A percentile compares a stretch with the other conserved stretches of the same genome.
Conservation (phyloP, 2,113 vertebrate species). For the Entelurus aequoreus region DNA sequence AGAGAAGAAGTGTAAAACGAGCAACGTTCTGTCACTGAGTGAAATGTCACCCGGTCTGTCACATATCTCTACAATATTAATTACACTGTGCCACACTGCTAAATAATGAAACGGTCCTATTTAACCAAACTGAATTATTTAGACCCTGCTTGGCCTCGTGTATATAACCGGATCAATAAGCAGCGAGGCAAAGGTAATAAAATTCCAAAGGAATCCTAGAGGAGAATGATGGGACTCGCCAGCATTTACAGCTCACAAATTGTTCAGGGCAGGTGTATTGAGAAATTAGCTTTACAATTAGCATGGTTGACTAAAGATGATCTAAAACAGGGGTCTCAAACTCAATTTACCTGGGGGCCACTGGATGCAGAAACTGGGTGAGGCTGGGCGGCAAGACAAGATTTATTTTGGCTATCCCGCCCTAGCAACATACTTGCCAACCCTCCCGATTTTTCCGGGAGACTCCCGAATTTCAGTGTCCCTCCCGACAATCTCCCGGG, state of each 20-base stretch:
- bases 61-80: slow-evolving; percentile 79
- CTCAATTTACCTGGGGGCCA: too few species aligned
- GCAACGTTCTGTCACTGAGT: slow-evolving; percentile 49
- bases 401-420: too few species aligned
- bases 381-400: too few species aligned
- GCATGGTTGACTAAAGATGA: too few species aligned
- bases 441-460: too few species aligned
- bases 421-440: too few species aligned
- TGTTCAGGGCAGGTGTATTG: background rate
- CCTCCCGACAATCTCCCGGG: too few species aligned
- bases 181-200: slow-evolving; percentile 65
- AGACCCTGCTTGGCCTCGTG: slow-evolving; percentile 66
- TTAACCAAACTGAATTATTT: slow-evolving; percentile 80
- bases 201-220: slow-evolving; percentile 63
- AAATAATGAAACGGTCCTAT: slow-evolving; percentile 78
- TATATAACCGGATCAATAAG: slow-evolving; percentile 76
- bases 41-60: slow-evolving; percentile 70
- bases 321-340: too few species aligned
- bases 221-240: slow-evolving; percentile 48
- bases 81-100: slow-evolving; percentile 72
- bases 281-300: too few species aligned
- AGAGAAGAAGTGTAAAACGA: slow-evolving; percentile 29
- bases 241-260: slow-evolving; percentile 16
- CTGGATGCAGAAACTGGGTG: too few species aligned
- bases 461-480: too few species aligned